Evolutionary conservation across 2,888 invertebrate genomes (phyloP), one percentile per base, ranked within the genome.

Genomic region (Dicyrtomina minuta): DNA sequence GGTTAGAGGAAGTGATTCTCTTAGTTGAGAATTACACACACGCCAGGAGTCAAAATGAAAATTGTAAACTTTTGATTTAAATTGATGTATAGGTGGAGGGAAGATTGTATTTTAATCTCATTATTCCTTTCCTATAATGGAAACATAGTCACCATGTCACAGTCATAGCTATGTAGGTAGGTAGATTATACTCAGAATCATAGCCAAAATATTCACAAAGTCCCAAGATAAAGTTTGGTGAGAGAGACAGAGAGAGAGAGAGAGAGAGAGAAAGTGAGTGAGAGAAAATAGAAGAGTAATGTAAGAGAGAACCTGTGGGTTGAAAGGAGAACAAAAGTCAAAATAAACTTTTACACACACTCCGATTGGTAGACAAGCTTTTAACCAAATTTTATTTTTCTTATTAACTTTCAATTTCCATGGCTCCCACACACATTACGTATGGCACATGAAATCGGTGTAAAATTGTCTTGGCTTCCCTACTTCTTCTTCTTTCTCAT

Each of bases 1-100:
- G n/a, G n/a, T n/a, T n/a, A n/a, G n/a, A n/a, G n/a, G n/a, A n/a
- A n/a, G n/a, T n/a, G n/a, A n/a, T n/a, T n/a, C n/a, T n/a, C n/a
- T n/a, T n/a, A n/a, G n/a, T n/a, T n/a, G n/a, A n/a, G n/a, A n/a
- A n/a, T n/a, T n/a, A n/a, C n/a, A n/a, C 22, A n/a, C 39, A 60
- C 39, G 41, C 60, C 15, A 51, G 51, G 2, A 33, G 33, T 33
- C 33, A 33, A 12, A 58, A 58, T 33, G 58, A 58, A 39, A 58
- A 58, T 33, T 58, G 17, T 15, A 17, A 58, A 56, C 39, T 58
- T 58, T 15, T 27, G 58, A 58, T 58, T 58, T 58, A 33, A 27
- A 58, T 58, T 27, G 33, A 58, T 58, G 39, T n/a, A 58, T 33
- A n/a, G 39, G 39, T 26, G 15, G 33, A 51, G 4, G n/a, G 12